Conservation (phyloP, 2,888 invertebrate genomes). For the Piscicola geometra region DNA sequence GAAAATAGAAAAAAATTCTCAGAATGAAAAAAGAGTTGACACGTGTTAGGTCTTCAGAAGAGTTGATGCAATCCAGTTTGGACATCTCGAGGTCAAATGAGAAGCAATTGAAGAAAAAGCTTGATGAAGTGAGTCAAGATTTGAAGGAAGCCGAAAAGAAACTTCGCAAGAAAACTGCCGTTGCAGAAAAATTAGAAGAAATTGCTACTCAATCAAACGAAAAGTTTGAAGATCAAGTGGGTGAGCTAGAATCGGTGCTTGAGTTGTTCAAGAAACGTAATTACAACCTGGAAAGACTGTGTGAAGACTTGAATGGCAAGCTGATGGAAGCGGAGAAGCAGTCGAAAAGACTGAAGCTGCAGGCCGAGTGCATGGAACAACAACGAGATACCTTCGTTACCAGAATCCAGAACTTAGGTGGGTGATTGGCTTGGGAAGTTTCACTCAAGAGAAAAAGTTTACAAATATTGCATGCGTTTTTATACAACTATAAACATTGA, state of each 20-base stretch:
- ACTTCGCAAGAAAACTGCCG: slow-evolving; percentile 11
- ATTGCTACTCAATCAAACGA: background rate
- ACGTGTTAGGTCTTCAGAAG: slow-evolving; percentile 12
- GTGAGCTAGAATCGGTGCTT: slow-evolving; percentile 25
- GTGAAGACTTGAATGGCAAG: slow-evolving; percentile 22
- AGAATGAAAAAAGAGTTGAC: slow-evolving; percentile 23
- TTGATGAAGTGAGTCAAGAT: slow-evolving; percentile 26
- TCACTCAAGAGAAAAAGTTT: too few species aligned
- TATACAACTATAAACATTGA: background rate
- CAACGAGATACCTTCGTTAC: slow-evolving; percentile 27
- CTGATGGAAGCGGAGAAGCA: slow-evolving; percentile 17
- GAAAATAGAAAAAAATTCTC: background rate
- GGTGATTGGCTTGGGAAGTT: background rate
- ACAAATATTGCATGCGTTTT: too few species aligned
- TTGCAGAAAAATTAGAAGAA: slow-evolving; percentile 6
- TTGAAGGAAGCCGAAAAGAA: slow-evolving; percentile 12
- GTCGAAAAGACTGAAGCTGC: slow-evolving; percentile 6
- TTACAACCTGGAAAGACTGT: slow-evolving; percentile 25
- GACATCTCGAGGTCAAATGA: slow-evolving; percentile 15
- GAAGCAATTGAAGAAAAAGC: slow-evolving; percentile 15
- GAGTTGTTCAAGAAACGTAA: slow-evolving; percentile 27
- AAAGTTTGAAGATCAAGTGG: slow-evolving; percentile 16
- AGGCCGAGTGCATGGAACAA: slow-evolving; percentile 32
- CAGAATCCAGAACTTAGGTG: slow-evolving; percentile 22
- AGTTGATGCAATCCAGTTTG: slow-evolving; percentile 6